These are phyloP conservation scores for Vimba vimba DNA, from an alignment of 2,113 vertebrate species.

Conservation along the genomic window DNA sequence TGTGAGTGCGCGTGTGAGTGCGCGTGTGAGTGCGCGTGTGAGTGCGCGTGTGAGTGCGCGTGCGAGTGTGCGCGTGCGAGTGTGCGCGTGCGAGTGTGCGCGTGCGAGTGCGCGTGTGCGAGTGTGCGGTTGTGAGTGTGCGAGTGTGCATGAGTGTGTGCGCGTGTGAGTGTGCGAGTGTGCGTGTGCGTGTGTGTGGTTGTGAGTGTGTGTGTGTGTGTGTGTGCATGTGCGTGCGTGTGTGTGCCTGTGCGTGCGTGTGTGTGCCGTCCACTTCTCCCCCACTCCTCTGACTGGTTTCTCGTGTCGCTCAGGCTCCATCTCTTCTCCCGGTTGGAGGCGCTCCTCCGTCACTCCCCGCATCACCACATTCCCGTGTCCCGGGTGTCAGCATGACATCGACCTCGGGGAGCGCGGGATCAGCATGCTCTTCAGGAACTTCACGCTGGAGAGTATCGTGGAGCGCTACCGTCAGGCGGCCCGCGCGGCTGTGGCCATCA, in stretches of 20 bases:
- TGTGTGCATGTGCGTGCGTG: rapidly evolving
- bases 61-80: neutral
- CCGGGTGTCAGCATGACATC: constrained; percentile 90
- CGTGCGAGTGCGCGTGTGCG: neutral
- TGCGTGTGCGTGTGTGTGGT: too few species aligned
- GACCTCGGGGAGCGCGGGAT: constrained; percentile 96
- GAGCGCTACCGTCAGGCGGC: constrained; percentile 95
- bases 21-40: neutral
- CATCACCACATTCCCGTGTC: constrained; percentile 88
- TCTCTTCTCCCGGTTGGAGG: constrained; percentile 86
- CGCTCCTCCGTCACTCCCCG: constrained; percentile 87
- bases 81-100: rapidly evolving
- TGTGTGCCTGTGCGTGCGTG: neutral
- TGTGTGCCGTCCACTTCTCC: neutral
- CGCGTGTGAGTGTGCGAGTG: rapidly evolving
- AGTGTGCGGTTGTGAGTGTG: neutral
- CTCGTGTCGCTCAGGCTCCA: constrained; percentile 69
- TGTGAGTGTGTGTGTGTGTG: neutral
- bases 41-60: too few species aligned
- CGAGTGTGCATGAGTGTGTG: too few species aligned
- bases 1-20: neutral
- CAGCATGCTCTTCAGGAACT: constrained; percentile 94
- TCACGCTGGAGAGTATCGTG: constrained; percentile 95
- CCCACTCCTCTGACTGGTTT: constrained; percentile 48
- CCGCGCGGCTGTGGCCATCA: constrained; percentile 90